phyloP scores from a whole-genome alignment of 2,113 vertebrate genomes.

The Hippocampus guttulatus region DNA sequence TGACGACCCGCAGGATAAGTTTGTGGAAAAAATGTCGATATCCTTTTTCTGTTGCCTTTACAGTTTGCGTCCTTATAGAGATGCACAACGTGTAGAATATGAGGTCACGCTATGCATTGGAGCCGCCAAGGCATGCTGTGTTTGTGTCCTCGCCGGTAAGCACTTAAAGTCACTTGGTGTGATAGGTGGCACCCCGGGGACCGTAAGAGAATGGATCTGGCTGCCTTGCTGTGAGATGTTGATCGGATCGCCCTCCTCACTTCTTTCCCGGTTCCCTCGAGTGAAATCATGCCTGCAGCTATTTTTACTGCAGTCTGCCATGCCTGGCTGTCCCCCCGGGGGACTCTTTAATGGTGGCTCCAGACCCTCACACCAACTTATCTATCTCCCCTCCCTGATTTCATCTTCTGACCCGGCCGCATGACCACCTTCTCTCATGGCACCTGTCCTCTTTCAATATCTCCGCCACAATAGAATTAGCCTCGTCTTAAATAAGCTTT shows the following conservation, averaged over 20 bases:
- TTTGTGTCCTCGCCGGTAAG: slow-evolving; percentile 52
- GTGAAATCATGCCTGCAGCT: slow-evolving; percentile 65
- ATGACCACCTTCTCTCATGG: slow-evolving; percentile 53
- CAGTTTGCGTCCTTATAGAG: background rate
- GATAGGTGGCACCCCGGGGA: slow-evolving; percentile 63
- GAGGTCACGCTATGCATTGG: background rate
- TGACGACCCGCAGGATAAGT: slow-evolving; percentile 86
- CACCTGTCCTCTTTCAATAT: slow-evolving; percentile 62
- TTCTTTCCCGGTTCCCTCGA: slow-evolving; percentile 50
- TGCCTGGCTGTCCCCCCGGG: slow-evolving; percentile 49
- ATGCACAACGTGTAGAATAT: background rate
- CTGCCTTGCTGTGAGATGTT: slow-evolving; percentile 61
- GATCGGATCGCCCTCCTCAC: slow-evolving; percentile 64
- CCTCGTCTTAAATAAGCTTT: slow-evolving; percentile 44
- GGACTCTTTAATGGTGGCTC: slow-evolving; percentile 62
- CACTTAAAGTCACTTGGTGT: slow-evolving; percentile 63
- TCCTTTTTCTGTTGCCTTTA: slow-evolving; percentile 76
- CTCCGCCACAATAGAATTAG: slow-evolving; percentile 61
- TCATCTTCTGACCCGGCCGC: slow-evolving; percentile 65
- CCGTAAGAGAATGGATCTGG: slow-evolving; percentile 51
- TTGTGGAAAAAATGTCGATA: slow-evolving; percentile 97
- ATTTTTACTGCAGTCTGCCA: slow-evolving; percentile 67
- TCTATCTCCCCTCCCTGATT: slow-evolving; percentile 66
- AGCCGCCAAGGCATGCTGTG: slow-evolving; percentile 21
- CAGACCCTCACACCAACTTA: slow-evolving; percentile 62